Conservation (phyloP, 2,888 invertebrate genomes). For the Spialia ferax region DNA sequence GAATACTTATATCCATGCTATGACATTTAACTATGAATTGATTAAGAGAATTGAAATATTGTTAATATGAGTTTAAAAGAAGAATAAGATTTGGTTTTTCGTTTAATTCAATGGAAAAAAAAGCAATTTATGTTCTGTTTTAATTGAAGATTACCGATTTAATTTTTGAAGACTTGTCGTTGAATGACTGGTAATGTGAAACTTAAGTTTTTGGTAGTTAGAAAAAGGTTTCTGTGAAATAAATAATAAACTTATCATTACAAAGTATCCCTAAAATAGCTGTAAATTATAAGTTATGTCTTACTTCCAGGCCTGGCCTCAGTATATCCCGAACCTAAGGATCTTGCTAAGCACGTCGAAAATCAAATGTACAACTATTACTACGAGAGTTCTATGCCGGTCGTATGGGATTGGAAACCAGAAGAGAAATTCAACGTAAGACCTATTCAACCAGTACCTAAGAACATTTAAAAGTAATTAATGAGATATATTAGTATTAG, state of each 20-base stretch:
- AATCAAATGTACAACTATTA: slow-evolving; percentile 92
- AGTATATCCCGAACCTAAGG: slow-evolving; percentile 94
- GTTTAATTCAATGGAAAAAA: neutral
- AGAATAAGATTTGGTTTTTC: neutral
- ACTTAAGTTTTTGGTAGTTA: no score
- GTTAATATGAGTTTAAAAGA: neutral
- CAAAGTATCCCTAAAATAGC: no score
- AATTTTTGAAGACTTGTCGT: no score
- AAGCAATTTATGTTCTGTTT: no score
- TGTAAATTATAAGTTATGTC: no score
- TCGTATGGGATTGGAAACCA: slow-evolving; percentile 88
- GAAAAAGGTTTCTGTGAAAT: no score
- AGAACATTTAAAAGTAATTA: slow-evolving; percentile 68
- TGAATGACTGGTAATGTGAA: no score
- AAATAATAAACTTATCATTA: no score
- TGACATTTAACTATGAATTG: neutral
- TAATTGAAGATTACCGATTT: no score
- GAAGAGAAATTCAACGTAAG: slow-evolving; percentile 78
- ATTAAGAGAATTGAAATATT: no score
- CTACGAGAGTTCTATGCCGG: slow-evolving; percentile 92
- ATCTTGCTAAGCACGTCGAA: slow-evolving; percentile 90
- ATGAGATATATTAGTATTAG: neutral
- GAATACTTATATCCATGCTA: neutral
- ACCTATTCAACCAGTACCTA: slow-evolving; percentile 78
- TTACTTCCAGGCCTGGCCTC: slow-evolving; percentile 88